These are phyloP conservation scores for Hemaris fuciformis DNA, from an alignment of 2,888 invertebrate genomes.

Conservation along the genomic window DNA sequence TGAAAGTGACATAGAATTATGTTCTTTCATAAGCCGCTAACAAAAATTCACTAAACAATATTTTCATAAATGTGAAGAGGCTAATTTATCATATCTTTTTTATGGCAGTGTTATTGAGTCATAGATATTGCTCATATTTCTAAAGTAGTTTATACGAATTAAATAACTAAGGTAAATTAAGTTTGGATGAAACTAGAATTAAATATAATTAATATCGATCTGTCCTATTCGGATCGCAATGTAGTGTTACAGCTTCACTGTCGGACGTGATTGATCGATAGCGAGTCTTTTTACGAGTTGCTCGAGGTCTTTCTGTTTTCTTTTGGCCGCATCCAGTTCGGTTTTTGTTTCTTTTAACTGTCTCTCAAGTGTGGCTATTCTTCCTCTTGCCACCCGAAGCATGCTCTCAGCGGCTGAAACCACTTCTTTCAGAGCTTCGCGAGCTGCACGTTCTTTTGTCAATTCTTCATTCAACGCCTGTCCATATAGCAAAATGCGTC, in stretches of 20 bases:
- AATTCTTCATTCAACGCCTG: conserved; percentile 57
- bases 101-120: no score
- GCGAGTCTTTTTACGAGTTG: conserved; percentile 64
- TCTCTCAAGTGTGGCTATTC: conserved; percentile 62
- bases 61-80: no score
- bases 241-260: conserved; percentile 53
- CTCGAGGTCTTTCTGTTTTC: conserved; percentile 70
- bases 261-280: conserved; percentile 41
- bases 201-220: conserved; percentile 22
- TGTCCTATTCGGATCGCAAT: conserved; percentile 36
- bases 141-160: background rate
- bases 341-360: conserved; percentile 60
- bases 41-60: background rate
- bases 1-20: conserved; percentile 29
- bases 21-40: background rate
- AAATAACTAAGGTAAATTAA: no score
- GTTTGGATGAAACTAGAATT: background rate
- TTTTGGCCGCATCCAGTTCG: conserved; percentile 54
- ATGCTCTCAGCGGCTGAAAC: conserved; percentile 66
- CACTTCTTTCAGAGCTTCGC: conserved; percentile 62
- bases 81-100: no score
- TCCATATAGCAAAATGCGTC: background rate
- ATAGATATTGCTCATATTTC: no score
- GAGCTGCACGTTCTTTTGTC: conserved; percentile 59
- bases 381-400: conserved; percentile 66